Evolutionary conservation across 2,797 vertebrate genomes (phyloP), one percentile per base, ranked within the genome.

Genomic region (Oreochromis mossambicus): DNA sequence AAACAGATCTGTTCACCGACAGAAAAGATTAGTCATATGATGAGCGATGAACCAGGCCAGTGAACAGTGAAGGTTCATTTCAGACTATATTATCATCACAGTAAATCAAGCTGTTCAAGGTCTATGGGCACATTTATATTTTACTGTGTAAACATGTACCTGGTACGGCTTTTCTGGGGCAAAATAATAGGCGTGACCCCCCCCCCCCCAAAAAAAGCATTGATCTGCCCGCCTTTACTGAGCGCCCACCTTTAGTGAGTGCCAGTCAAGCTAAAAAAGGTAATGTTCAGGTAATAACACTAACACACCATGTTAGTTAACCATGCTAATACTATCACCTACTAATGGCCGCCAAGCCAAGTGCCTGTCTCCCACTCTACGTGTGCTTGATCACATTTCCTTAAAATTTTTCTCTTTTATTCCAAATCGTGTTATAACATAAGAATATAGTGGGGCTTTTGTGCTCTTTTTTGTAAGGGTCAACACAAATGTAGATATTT

Each of bases 121-220:
- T 15, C 41, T 70, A 70, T 46, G 66, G 66, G 8, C 21, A 70
- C 38, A 26, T 26, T 26, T 43, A 43, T 70, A 43, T 24, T 14
- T n/a, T 41, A 68, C 63, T 36, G 36, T 68, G 7, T 41, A 66
- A 66, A 41, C n/a, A 38, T 43, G 3, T 15, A 70, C 26, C 13
- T 70, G 21, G 21, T 43, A 70, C 1, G 5, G 21, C 63, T 66
- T 66, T 63, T 61, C 58, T 61, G 32, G 17, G 32, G 58, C 17
- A 63, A 63, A 36, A 36, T 7, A 63, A 36, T 63, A 36, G 32
- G 32, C 12, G 17, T n/a, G 58, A 36, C 26, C 15, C 32, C 29
- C 17, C 17, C 1, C 0, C 29, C 17, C 17, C 1, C 0, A 0
- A 4, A n/a, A 56, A 26, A 26, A 26, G 26, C 26, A 26, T 26